These are phyloP conservation scores for Paralinhomoeus sp. DNA, from an alignment of 2,888 invertebrate genomes.

Conservation along the genomic window DNA sequence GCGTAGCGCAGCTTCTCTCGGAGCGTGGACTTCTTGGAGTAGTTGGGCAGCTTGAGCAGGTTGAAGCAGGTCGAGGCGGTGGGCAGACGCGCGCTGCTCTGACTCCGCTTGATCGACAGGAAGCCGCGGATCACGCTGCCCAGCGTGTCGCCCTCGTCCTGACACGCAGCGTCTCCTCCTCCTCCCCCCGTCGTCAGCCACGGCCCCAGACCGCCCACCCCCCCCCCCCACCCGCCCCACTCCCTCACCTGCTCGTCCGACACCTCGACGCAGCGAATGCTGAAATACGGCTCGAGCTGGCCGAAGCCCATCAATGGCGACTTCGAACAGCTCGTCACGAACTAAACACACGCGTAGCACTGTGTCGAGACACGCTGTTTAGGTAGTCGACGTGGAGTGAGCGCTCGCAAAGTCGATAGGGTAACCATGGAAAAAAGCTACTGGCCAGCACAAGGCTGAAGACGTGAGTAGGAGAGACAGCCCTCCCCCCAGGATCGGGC, in stretches of 20 bases:
- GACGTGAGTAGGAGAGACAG: too few species aligned
- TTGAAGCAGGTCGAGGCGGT: slow-evolving; percentile 98
- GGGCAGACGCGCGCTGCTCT: slow-evolving; percentile 43
- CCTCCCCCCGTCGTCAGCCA: background rate
- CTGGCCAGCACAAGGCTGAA: too few species aligned
- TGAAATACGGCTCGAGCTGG: slow-evolving; percentile 85
- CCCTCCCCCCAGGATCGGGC: too few species aligned
- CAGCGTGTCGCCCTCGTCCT: slow-evolving; percentile 35
- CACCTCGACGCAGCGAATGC: slow-evolving; percentile 94
- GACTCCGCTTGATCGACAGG: slow-evolving; percentile 75
- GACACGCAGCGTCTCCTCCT: background rate
- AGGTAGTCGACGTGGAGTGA: too few species aligned
- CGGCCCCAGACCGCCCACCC: too few species aligned
- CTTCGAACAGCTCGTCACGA: slow-evolving; percentile 62
- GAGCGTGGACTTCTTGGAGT: slow-evolving; percentile 78
- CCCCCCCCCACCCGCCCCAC: too few species aligned
- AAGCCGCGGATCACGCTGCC: slow-evolving; percentile 92
- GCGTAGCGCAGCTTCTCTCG: slow-evolving; percentile 89
- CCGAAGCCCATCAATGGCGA: slow-evolving; percentile 86
- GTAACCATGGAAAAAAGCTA: too few species aligned
- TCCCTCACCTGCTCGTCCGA: slow-evolving; percentile 65
- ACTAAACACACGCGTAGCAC: slow-evolving; percentile 23
- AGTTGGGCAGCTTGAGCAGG: slow-evolving; percentile 86
- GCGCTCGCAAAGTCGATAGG: too few species aligned
- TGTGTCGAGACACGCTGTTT: too few species aligned